phyloP scores from a whole-genome alignment of 2,888 invertebrate genomes.

The Platerodrilus igneus region DNA sequence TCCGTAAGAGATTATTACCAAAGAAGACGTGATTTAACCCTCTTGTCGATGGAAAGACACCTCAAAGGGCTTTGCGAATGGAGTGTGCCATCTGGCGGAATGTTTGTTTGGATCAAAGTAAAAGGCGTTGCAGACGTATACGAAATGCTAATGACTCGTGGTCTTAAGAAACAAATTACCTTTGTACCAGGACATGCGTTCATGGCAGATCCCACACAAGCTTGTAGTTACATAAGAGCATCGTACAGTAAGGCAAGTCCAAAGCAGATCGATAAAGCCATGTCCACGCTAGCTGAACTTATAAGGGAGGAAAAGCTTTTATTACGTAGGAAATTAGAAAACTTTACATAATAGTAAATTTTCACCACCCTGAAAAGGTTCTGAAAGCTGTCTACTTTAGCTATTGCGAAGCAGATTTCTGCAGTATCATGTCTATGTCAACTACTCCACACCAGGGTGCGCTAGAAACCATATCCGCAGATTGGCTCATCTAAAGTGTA shows the following conservation, averaged over 20 bases:
- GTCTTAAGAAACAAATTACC: slow-evolving; percentile 62
- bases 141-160: slow-evolving; percentile 67
- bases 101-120: slow-evolving; percentile 75
- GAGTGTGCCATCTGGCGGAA: slow-evolving; percentile 63
- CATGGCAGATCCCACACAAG: slow-evolving; percentile 56
- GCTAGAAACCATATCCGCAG: too few species aligned
- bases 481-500: too few species aligned
- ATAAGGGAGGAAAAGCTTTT: slow-evolving; percentile 56
- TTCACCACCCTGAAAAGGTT: slow-evolving; percentile 13
- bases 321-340: slow-evolving; percentile 44
- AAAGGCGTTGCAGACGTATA: slow-evolving; percentile 64
- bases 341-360: slow-evolving; percentile 35
- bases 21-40: slow-evolving; percentile 58
- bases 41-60: slow-evolving; percentile 56
- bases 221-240: slow-evolving; percentile 64
- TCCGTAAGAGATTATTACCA: slow-evolving; percentile 60
- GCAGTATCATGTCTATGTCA: not conserved
- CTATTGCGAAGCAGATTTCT: not conserved
- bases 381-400: too few species aligned
- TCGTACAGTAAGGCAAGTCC: slow-evolving; percentile 65
- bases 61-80: slow-evolving; percentile 62
- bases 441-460: not conserved
- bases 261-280: slow-evolving; percentile 61
- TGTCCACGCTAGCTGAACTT: slow-evolving; percentile 55
- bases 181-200: slow-evolving; percentile 74